These are phyloP conservation scores for Athene noctua DNA, from an alignment of 2,113 vertebrate genomes.

Conservation along the genomic window DNA sequence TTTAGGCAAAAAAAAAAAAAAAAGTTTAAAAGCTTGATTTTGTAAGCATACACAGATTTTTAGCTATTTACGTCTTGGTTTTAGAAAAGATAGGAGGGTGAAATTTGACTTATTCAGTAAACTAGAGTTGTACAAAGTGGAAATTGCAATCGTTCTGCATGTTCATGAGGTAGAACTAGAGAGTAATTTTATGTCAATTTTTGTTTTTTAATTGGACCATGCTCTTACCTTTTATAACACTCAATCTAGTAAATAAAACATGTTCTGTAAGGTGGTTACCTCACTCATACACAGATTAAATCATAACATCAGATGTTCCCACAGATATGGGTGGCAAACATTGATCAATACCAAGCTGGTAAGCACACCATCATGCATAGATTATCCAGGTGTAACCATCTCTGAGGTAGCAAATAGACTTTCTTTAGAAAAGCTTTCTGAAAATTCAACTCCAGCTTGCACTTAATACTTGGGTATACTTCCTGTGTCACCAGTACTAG, in stretches of 20 bases:
- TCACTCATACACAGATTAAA: slow-evolving; percentile 5
- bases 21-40: not conserved
- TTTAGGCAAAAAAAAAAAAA: not conserved
- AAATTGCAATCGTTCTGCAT: not conserved
- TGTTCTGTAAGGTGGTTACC: not conserved
- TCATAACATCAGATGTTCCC: slow-evolving; percentile 12
- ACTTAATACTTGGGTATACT: not conserved
- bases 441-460: not conserved
- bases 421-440: not conserved
- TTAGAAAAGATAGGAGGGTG: not conserved
- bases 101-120: not conserved
- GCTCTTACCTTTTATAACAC: not conserved
- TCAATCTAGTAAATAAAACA: not conserved
- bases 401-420: not conserved
- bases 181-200: not conserved
- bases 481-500: not conserved
- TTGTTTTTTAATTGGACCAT: not conserved
- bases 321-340: slow-evolving; percentile 11
- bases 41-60: not conserved
- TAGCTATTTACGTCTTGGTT: not conserved
- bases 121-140: not conserved
- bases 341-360: not conserved
- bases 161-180: not conserved
- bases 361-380: not conserved
- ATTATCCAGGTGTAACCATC: not conserved